Base-by-base conservation (phyloP, 92 coral and sea anemone species). In the Epizoanthus rinbou region DNA sequence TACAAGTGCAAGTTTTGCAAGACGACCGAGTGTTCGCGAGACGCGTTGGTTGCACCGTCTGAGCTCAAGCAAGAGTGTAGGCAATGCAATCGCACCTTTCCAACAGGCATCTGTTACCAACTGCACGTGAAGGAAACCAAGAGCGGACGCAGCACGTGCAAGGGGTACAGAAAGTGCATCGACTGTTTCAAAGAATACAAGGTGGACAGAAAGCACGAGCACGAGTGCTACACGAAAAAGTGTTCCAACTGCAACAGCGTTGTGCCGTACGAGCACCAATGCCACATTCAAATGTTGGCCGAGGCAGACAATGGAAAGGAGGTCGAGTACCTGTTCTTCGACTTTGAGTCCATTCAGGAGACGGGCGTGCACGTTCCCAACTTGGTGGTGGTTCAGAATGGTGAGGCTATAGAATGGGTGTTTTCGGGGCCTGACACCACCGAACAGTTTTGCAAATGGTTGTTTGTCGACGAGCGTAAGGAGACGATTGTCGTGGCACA, bases 151-250 rank as follows among this genome's bases (percentile, higher is more conserved):
- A 3, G 0, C 1, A 24, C 37, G 0, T 64, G 69, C 16, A 5
- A 21, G 0, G 7, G 0, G 5, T 4, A 3, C 3, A 9, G 8
- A 3, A 28, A 33, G 13, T 65, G 70, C 6, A 25, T 8, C 0
- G 6, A 0, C 0, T 65, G 70, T 0, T 24, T 13, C 0, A 65
- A 65, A 6, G 28, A 8, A 0, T 65, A 23, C 19, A 10, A 0
- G 2, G 0, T 2, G 0, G 0, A 0, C 3, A 1, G 0, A 0
- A n/a, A 3, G 0, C 41, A 28, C 41, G 45, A 13, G 8, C 70
- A 28, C 5, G 45, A 3, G 0, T 65, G 70, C 1, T 65, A 65
- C 41, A 65, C 37, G 1, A 65, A 65, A 3, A 24, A 11, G 6
- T 65, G 70, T 15, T 0, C 4, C 0, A 65, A 65, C 10, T 65